Percentiles rank a stretch among this genome's conserved stretches.
Evolutionary conservation across 2,113 vertebrate genomes (phyloP).

Genomic region (Uria lomvia): DNA sequence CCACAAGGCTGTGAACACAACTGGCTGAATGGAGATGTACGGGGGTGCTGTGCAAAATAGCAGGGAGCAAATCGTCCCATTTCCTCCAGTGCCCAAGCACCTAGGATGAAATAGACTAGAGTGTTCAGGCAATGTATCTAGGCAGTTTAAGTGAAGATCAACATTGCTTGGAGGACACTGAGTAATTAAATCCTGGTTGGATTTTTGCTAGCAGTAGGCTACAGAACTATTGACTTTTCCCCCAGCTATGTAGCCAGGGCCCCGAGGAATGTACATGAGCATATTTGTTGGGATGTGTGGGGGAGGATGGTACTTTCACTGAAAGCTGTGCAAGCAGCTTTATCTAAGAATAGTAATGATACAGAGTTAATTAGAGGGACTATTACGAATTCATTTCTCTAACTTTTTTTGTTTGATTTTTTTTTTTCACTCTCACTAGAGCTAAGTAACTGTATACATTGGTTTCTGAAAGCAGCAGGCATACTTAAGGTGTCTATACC

Average conservation of each 20-base stretch:
- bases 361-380: constrained; percentile 21
- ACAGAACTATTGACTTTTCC: background rate
- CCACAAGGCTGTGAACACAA: background rate
- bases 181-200: background rate
- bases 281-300: background rate
- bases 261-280: background rate
- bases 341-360: constrained; percentile 36
- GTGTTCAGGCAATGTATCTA: background rate
- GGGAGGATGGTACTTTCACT: background rate
- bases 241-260: background rate
- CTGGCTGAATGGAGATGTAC: background rate
- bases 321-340: constrained; percentile 12
- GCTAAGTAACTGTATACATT: background rate
- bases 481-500: background rate
- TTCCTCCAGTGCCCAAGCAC: background rate
- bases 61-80: background rate
- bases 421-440: background rate
- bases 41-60: background rate
- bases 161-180: background rate
- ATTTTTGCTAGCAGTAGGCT: background rate
- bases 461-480: background rate
- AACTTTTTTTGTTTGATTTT: background rate
- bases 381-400: background rate
- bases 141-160: background rate
- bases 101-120: background rate